phyloP scores from a whole-genome alignment of 2,113 vertebrate genomes.

The Zootoca vivipara region DNA sequence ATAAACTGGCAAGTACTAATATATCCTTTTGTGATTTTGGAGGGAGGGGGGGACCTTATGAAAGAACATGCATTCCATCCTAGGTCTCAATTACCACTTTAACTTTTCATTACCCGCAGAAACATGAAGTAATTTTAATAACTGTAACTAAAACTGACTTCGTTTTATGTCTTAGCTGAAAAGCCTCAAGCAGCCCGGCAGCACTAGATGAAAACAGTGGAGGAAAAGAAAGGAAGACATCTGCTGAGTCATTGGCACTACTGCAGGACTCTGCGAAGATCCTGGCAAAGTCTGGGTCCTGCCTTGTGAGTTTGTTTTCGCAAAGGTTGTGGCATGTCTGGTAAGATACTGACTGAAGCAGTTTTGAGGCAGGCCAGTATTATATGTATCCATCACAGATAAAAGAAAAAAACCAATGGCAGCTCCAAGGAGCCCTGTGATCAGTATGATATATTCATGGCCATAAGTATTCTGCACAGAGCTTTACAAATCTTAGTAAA shows the following conservation, averaged over 20 bases:
- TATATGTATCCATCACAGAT: not conserved
- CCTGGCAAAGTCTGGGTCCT: not conserved
- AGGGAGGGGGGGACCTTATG: not conserved
- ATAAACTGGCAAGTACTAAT: constrained; percentile 44
- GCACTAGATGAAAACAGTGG: constrained; percentile 47
- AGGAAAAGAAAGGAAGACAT: constrained; percentile 65
- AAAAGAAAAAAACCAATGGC: not conserved
- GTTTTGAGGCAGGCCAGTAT: not conserved
- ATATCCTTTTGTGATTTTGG: constrained; percentile 52
- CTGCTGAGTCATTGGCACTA: constrained; percentile 62
- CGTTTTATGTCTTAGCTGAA: constrained; percentile 57
- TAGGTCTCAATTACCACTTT: constrained; percentile 23
- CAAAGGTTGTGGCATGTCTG: not conserved
- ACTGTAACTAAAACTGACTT: constrained; percentile 32
- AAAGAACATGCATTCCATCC: constrained; percentile 42
- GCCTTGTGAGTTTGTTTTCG: not conserved
- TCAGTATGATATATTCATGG: constrained; percentile 2
- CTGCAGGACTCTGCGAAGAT: not conserved
- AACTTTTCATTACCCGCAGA: constrained; percentile 37
- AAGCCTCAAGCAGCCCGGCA: constrained; percentile 43
- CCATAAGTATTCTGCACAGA: constrained; percentile 25
- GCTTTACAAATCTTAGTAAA: not conserved
- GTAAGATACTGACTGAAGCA: constrained; percentile 25
- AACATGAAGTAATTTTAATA: constrained; percentile 54
- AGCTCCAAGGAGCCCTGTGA: constrained; percentile 7